Evolutionary conservation across 1,140 invertebrate species (phyloP), one percentile per base, ranked within the genome.

Genomic region (Rhagoletis pomonella): DNA sequence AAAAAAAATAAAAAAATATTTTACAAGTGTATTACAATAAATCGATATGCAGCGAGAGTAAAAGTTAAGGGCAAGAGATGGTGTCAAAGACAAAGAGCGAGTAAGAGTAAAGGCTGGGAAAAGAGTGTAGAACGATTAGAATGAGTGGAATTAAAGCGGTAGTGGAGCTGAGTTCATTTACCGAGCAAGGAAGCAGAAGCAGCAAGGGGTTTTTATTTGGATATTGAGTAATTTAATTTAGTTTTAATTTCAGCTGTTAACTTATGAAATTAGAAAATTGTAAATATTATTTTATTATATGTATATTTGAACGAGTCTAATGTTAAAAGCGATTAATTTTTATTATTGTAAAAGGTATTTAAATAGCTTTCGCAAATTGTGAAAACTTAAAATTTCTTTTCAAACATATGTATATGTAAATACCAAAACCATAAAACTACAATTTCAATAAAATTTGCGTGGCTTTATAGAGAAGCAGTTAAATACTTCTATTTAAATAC

Each of bases 91-190:
- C 67, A 73, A 73, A 73, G 42, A 47, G 67, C 14, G 67, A 73
- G 67, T 42, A 17, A 62, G 60, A 62, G 10, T 62, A 62, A 62
- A 62, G 60, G 12, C 60, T 14, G 17, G 17, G 4, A 4, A 55
- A 4, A n/a, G 17, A 62, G 60, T 62, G 60, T 62, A 10, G 60
- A 62, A 12, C 60, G 60, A 7, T 55, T 55, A 55, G 50, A 55
- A 44, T 73, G 42, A 73, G 42, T 44, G 39, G 67, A 81, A 47
- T 81, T n/a, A 50, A 81, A 81, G 73, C 73, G 47, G 42, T 81
- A 55, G 44, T 81, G 47, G 47, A 81, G 73, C 47, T 55, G 44
- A 81, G 73, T 50, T 81, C n/a, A 81, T 81, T 47, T 81, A 81
- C 47, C 5, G 73, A 81, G 47, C 73, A 55, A n/a, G 44, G n/a